Evolutionary conservation across 2,113 vertebrate genomes (phyloP).

Genomic region (Poeciliopsis prolifica): DNA sequence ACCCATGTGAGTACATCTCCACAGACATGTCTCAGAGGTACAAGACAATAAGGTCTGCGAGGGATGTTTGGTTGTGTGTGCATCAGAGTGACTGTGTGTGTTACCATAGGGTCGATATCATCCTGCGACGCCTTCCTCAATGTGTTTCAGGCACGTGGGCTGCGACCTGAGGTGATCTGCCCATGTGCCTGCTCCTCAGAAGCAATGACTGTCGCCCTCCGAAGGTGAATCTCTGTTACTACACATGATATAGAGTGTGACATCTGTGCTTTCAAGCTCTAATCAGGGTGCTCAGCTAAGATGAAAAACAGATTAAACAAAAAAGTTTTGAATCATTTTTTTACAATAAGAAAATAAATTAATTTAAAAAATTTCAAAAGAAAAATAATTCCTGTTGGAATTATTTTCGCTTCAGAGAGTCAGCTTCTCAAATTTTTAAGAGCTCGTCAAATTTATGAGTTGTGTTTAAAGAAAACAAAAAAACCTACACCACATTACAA

Average conservation of each 20-base stretch:
- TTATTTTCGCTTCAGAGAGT: not conserved
- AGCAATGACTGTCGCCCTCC: conserved; percentile 92
- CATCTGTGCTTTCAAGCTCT: conserved; percentile 20
- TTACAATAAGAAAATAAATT: not conserved
- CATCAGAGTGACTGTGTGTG: conserved; percentile 9
- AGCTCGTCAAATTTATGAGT: not conserved
- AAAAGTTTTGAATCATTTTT: conserved; percentile 13
- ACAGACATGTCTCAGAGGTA: conserved; percentile 14
- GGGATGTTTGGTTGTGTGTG: conserved; percentile 7
- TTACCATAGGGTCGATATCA: conserved; percentile 91
- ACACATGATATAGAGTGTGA: conserved; percentile 30
- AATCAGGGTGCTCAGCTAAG: not conserved
- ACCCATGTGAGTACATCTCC: conserved; percentile 88
- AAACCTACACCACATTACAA: no score
- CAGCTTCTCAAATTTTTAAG: not conserved
- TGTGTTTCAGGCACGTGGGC: conserved; percentile 92
- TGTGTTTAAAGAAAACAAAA: no score
- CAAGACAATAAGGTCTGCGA: conserved; percentile 24
- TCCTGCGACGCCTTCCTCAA: conserved; percentile 98
- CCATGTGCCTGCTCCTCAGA: conserved; percentile 94
- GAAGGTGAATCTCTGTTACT: conserved; percentile 81
- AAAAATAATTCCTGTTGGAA: no score
- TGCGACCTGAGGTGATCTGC: conserved; percentile 94
- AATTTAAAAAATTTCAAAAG: no score
- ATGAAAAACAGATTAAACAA: conserved; percentile 7